Evolutionary conservation across 2,888 invertebrate species (phyloP), one percentile per base, ranked within the genome.

Genomic region (Sthenelais limicola): DNA sequence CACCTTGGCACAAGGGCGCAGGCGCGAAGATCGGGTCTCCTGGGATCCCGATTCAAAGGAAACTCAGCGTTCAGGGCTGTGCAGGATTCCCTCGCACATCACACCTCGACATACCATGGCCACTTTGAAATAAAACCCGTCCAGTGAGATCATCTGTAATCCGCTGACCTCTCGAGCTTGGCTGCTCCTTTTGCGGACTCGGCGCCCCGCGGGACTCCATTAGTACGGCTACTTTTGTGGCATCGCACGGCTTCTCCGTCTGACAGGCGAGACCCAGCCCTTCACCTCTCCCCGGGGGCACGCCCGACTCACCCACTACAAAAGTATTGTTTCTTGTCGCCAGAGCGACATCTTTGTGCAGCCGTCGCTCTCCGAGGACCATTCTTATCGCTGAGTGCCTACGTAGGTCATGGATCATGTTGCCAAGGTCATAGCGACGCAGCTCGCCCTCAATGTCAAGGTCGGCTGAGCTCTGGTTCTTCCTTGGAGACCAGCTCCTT

Each of bases 301-400:
- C 38, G 21, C 62, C 32, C 9, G 9, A 5, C 18, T 51, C 51
- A n/a, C 51, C 51, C 28, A 32, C 62, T 1, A 1, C 62, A 21
- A 15, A 62, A 62, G 62, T 38, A 62, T 62, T 62, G 62, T 62
- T 62, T 62, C 62, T 38, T 62, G 35, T 62, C 62, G 62, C 28
- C 38, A 43, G 7, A 4, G 38, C 62, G 62, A 62, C 62, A 62
- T 62, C 38, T 38, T 56, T 56, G 56, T 35, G 62, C 56, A 18
- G 35, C 38, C 35, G 62, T 26, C 38, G 38, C 38, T 56, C 56
- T 56, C 56, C 4, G 32, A 56, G 56, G 56, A 56, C 56, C 62
- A n/a, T 2, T 24, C 18, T 28, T 28, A 38, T 62, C 38, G 56
- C 33, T 12, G 56, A 21, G 28, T 30, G 56, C 30, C 56, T n/a